Percentiles rank a stretch among this genome's conserved stretches.
Conservation (phyloP, 1,140 invertebrate genomes). For the Brachionus rubens region DNA sequence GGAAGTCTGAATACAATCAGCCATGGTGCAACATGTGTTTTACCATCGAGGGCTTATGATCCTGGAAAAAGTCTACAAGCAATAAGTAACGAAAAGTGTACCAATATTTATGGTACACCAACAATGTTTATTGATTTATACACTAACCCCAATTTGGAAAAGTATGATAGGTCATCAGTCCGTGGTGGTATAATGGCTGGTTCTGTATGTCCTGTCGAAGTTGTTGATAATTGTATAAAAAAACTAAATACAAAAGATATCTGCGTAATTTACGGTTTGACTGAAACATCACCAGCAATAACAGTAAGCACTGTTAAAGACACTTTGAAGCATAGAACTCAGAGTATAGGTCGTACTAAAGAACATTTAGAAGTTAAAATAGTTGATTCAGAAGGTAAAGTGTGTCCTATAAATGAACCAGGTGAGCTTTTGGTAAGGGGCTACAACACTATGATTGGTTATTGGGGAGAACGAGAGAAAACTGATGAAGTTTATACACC, state of each 20-base stretch:
- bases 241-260: constrained; percentile 22
- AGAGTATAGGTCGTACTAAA: constrained; percentile 10
- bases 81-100: constrained; percentile 60
- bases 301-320: background rate
- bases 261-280: constrained; percentile 33
- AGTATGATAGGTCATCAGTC: constrained; percentile 58
- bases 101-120: constrained; percentile 71
- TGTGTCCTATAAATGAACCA: constrained; percentile 70
- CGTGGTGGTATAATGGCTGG: constrained; percentile 23
- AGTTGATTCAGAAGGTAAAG: constrained; percentile 67
- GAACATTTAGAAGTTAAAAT: constrained; percentile 64
- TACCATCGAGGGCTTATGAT: constrained; percentile 4
- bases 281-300: constrained; percentile 27
- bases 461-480: constrained; percentile 77
- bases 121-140: constrained; percentile 92
- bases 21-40: constrained; percentile 53
- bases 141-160: constrained; percentile 57
- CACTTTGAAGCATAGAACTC: background rate
- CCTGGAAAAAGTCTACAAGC: constrained; percentile 1
- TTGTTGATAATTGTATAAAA: constrained; percentile 14
- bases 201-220: background rate
- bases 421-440: constrained; percentile 82
- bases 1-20: constrained; percentile 67
- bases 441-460: constrained; percentile 76
- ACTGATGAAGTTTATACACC: constrained; percentile 28